These are phyloP conservation scores for Mantis religiosa DNA, from an alignment of 2,888 invertebrate species.

Conservation along the genomic window DNA sequence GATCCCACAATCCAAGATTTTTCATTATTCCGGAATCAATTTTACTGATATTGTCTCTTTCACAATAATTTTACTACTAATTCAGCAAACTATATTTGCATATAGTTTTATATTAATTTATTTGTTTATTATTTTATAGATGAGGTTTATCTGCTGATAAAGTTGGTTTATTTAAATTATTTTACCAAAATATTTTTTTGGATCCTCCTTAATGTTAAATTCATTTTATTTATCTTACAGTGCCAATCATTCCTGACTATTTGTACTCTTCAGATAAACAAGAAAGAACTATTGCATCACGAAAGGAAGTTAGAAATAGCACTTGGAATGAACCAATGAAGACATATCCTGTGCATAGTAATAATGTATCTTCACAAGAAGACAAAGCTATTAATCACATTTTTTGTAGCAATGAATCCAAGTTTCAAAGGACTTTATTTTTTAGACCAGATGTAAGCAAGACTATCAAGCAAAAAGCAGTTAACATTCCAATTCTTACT, in stretches of 20 bases:
- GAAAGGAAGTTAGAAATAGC: not conserved
- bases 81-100: no score
- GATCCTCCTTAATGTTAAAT: no score
- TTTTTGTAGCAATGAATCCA: not conserved
- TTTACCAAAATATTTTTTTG: not conserved
- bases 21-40: no score
- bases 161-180: no score
- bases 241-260: slow-evolving; percentile 76
- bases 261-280: slow-evolving; percentile 50
- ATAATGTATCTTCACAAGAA: not conserved
- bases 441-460: not conserved
- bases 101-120: no score
- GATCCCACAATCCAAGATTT: no score
- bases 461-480: not conserved
- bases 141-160: no score
- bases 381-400: not conserved
- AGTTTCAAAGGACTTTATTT: not conserved
- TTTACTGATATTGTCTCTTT: no score
- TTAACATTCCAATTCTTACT: not conserved
- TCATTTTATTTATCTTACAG: slow-evolving; percentile 46
- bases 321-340: not conserved
- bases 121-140: no score
- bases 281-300: not conserved
- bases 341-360: not conserved
- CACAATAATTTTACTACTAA: no score